Evolutionary conservation across 2,113 vertebrate species (phyloP), one percentile per base, ranked within the genome.

Genomic region (Stegostoma tigrinum): DNA sequence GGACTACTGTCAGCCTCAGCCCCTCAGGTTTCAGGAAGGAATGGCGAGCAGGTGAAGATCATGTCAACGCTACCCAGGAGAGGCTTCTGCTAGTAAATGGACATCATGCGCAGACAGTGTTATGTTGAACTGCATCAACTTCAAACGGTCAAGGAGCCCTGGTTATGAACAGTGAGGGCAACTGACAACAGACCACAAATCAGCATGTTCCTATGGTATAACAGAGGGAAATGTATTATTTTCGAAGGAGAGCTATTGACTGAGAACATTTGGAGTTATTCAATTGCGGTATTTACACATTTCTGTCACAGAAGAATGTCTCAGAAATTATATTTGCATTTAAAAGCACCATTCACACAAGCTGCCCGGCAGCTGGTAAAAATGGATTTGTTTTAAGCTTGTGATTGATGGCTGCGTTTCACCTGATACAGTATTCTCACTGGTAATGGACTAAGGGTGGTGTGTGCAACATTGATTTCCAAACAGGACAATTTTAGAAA

Each of bases 351-450:
- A 66, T 93, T 95, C 80, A 72, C 52, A 89, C 93, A 72, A 95
- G 83, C n/a, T 38, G 5, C 17, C 61, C 66, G 96, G 95, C 93
- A 75, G 64, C 61, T 83, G 61, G 83, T 87, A 94, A 96, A 95
- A 61, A 72, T 94, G 38, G 94, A 61, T 95, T 95, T 96, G 96
- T 96, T 86, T 61, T 52, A 83, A 85, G 94, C 94, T 95, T 30
- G 30, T 80, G 96, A 96, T 95, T 61, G 95, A 96, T 83, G 85
- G 87, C 66, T 91, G 85, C 78, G 93, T 90, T 91, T 89, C n/a
- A n/a, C 66, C 68, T 61, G 61, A 68, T 93, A 95, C 95, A 95
- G 67, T 42, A 91, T 89, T 87, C 83, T 64, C 38, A 30, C 34
- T 52, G 68, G 10, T 95, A 95, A 80, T 80, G 95, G 67, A 68